Evolutionary conservation across 2,797 vertebrate genomes (phyloP).

Genomic region (Crocidura indochinensis): DNA sequence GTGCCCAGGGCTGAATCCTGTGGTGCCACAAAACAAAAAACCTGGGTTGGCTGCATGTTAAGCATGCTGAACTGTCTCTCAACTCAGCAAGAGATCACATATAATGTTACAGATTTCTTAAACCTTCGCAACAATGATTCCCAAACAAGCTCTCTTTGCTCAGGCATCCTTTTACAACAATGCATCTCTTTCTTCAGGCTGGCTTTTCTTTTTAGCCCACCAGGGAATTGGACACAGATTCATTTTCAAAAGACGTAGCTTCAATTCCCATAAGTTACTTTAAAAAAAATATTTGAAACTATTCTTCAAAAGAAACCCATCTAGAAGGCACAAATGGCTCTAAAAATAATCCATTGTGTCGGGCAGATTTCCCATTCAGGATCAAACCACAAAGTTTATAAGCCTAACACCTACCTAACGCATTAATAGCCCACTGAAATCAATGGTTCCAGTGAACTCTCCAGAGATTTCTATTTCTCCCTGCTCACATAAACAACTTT

Average conservation of each 20-base stretch:
- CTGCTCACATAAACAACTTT: neutral
- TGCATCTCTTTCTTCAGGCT: constrained; percentile 12
- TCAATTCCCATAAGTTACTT: neutral
- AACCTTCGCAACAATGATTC: neutral
- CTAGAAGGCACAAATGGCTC: neutral
- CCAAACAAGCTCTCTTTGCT: constrained; percentile 21
- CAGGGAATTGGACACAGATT: neutral
- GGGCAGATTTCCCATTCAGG: neutral
- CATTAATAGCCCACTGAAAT: constrained; percentile 57
- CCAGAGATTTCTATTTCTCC: constrained; percentile 3
- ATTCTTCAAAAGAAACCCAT: constrained; percentile 35
- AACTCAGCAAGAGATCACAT: neutral
- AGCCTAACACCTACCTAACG: constrained; percentile 37
- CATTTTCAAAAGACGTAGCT: constrained; percentile 39
- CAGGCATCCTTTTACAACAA: neutral
- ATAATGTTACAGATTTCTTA: constrained; percentile 35
- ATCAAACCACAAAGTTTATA: neutral
- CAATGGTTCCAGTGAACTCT: constrained; percentile 1
- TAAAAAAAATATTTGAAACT: constrained; percentile 20
- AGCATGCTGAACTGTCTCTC: too few relatives aligned
- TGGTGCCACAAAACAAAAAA: too few relatives aligned
- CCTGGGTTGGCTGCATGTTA: too few relatives aligned
- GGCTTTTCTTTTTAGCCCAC: constrained; percentile 18
- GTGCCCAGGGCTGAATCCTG: too few relatives aligned
- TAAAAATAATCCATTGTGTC: constrained; percentile 44